Percentiles rank a stretch among this genome's conserved stretches.
Conservation (phyloP, 2,113 vertebrate genomes). For the Clarias macrocephalus region DNA sequence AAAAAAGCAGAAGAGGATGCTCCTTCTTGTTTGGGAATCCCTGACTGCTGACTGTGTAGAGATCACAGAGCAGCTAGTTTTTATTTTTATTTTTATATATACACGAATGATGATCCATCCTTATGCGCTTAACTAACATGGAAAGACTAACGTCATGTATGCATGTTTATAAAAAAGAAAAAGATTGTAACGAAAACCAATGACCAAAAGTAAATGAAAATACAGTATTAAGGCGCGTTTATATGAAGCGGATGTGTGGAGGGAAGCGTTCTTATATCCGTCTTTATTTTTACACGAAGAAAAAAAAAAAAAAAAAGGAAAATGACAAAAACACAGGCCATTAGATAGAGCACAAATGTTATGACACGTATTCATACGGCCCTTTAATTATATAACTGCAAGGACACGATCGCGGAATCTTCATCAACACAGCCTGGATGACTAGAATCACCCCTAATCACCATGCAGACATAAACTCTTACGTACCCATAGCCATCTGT, state of each 20-base stretch:
- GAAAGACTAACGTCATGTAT: background rate
- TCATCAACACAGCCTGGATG: background rate
- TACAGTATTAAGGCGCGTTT: background rate
- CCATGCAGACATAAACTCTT: background rate
- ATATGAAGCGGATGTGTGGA: background rate
- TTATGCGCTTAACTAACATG: background rate
- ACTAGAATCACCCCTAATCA: background rate
- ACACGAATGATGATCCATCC: background rate
- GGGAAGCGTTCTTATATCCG: background rate
- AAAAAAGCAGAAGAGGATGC: background rate
- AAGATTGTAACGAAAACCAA: background rate
- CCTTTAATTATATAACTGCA: slow-evolving; percentile 3
- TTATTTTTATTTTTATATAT: background rate
- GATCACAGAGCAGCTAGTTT: background rate
- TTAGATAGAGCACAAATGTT: background rate
- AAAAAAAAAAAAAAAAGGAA: background rate
- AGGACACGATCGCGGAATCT: slow-evolving; percentile 8
- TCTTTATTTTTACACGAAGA: background rate
- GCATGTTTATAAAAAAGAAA: too few relatives aligned
- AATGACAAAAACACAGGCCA: background rate
- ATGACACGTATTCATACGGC: background rate
- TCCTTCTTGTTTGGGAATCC: slow-evolving; percentile 11
- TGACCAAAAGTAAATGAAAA: background rate
- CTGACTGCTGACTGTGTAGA: slow-evolving; percentile 1
- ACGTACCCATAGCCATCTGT: background rate